A percentile compares a stretch with the other conserved stretches of the same genome.
Evolutionary conservation across 2,888 invertebrate species (phyloP).

Genomic region (Koerneria pararmatus): DNA sequence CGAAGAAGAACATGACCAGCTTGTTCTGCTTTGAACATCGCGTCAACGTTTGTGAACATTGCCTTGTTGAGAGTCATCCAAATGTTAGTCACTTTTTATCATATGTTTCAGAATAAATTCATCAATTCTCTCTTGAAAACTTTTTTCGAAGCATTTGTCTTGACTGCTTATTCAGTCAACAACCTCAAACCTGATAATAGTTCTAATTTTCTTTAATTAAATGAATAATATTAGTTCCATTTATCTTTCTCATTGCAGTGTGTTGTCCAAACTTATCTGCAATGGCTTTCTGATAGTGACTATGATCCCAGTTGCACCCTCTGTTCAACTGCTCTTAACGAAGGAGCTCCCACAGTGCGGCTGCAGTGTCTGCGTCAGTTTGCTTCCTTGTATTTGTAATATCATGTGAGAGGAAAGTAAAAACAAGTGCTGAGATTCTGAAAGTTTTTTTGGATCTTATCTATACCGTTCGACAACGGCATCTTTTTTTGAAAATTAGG

Average conservation of each 20-base stretch:
- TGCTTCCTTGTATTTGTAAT: conserved; percentile 14
- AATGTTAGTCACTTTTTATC: conserved; percentile 70
- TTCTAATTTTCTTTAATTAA: conserved; percentile 6
- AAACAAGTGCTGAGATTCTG: no score
- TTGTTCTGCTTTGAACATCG: conserved; percentile 98
- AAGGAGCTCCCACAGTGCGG: conserved; percentile 63
- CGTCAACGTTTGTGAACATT: conserved; percentile 97
- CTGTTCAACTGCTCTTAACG: conserved; percentile 77
- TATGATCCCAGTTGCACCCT: conserved; percentile 88
- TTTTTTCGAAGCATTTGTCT: no score
- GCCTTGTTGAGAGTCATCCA: conserved; percentile 91
- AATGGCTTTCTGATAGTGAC: conserved; percentile 95
- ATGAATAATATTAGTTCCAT: background rate
- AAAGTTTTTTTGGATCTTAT: no score
- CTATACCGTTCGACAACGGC: no score
- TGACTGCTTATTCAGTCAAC: conserved; percentile 23
- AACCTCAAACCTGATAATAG: background rate
- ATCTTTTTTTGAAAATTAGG: no score
- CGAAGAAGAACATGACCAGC: conserved; percentile 91
- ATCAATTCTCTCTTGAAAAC: background rate
- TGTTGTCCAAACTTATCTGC: conserved; percentile 92
- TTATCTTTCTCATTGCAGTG: conserved; percentile 69
- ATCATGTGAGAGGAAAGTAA: no score
- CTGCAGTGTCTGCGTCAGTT: conserved; percentile 56
- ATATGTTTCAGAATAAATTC: background rate